A percentile compares a stretch with the other conserved stretches of the same genome.
phyloP scores from a whole-genome alignment of 2,113 vertebrate species.

The Nothobranchius kuhntae region DNA sequence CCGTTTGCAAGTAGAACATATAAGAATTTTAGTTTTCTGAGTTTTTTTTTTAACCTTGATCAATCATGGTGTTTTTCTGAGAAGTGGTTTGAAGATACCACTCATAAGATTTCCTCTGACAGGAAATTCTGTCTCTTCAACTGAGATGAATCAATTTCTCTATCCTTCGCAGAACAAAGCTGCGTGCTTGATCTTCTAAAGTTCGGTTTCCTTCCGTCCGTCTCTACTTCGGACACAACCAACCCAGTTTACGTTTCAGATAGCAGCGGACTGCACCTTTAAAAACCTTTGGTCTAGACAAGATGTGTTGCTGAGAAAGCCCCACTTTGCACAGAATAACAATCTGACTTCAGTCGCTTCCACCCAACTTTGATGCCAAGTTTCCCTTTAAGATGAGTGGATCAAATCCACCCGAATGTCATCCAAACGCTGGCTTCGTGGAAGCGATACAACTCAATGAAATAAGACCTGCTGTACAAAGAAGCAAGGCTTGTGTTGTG shows the following conservation, averaged over 20 bases:
- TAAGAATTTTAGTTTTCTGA: no score
- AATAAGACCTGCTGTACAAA: background rate
- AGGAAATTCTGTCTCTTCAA: background rate
- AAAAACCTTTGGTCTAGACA: background rate
- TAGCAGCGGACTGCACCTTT: background rate
- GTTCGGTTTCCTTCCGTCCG: background rate
- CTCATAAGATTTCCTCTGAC: no score
- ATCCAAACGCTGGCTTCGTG: background rate
- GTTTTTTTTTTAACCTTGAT: no score
- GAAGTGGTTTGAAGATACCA: no score
- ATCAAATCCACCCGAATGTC: conserved; percentile 13
- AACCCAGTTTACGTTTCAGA: background rate
- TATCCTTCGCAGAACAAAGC: background rate
- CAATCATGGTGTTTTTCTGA: no score
- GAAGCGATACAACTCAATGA: conserved; percentile 7
- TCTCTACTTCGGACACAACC: background rate
- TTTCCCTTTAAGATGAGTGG: conserved; percentile 1
- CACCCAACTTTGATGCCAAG: conserved; percentile 3
- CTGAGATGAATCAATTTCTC: background rate
- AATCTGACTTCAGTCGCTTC: conserved; percentile 1
- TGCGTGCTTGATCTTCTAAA: background rate
- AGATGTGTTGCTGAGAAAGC: conserved; percentile 3
- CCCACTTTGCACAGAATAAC: conserved; percentile 10
- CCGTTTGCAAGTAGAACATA: no score
- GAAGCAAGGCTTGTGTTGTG: background rate